Conservation (phyloP, 2,113 vertebrate species). For the Microtus ochrogaster region DNA sequence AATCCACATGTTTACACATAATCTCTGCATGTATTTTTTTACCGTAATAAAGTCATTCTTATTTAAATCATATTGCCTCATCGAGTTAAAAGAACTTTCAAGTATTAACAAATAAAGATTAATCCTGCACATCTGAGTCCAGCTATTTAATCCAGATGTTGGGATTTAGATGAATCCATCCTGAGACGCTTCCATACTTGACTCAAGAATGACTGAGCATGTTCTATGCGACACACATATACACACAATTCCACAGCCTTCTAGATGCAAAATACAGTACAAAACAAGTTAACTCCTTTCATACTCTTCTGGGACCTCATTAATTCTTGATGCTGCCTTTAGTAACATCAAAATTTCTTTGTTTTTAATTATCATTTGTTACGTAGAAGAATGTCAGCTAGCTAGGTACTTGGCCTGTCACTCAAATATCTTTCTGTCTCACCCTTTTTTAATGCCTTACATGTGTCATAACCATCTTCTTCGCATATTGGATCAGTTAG, state of each 20-base stretch:
- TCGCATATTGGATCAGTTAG: background rate
- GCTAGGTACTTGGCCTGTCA: background rate
- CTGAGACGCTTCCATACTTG: background rate
- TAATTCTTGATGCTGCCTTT: background rate
- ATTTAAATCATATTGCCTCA: background rate
- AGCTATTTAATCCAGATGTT: slow-evolving; percentile 11
- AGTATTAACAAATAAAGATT: slow-evolving; percentile 5
- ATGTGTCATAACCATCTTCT: background rate
- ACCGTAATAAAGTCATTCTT: background rate
- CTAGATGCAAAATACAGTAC: background rate
- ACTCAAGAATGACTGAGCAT: background rate
- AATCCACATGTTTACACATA: background rate
- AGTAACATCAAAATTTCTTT: background rate
- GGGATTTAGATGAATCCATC: background rate
- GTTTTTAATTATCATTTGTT: background rate
- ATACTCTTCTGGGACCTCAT: background rate
- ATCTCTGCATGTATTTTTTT: background rate
- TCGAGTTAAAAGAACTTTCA: background rate
- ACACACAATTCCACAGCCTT: background rate
- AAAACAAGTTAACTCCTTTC: background rate
- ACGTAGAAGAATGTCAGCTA: background rate
- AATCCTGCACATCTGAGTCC: background rate
- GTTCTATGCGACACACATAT: background rate
- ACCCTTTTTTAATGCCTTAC: background rate
- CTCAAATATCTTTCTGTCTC: background rate